Percentiles rank a stretch among this genome's conserved stretches.
Conservation (phyloP, 2,797 vertebrate genomes). For the Amblyopsis hoosieri region DNA sequence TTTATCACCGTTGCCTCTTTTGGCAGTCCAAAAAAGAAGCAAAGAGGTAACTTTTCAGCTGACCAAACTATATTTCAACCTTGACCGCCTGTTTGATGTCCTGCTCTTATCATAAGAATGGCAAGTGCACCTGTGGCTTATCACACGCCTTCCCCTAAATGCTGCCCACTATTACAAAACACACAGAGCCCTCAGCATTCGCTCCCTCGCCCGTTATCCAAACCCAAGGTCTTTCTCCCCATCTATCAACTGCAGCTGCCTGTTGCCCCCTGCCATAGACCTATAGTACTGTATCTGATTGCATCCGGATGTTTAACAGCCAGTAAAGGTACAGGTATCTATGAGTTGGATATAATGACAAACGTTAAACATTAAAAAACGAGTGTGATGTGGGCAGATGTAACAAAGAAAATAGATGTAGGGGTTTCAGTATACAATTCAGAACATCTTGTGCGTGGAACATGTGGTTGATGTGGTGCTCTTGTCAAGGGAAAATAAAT, state of each 20-base stretch:
- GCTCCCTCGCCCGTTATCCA: constrained; percentile 47
- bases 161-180: constrained; percentile 31
- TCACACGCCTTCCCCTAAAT: constrained; percentile 46
- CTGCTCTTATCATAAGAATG: constrained; percentile 53
- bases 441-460: too few relatives aligned
- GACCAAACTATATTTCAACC: constrained; percentile 59
- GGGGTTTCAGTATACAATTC: too few relatives aligned
- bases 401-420: too few relatives aligned
- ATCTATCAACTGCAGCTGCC: constrained; percentile 46
- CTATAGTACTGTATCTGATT: background rate
- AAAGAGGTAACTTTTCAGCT: constrained; percentile 63
- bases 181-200: constrained; percentile 10
- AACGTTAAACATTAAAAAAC: too few relatives aligned
- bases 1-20: background rate
- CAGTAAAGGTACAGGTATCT: too few relatives aligned
- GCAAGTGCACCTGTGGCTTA: constrained; percentile 61
- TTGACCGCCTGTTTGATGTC: constrained; percentile 48
- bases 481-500: constrained; percentile 8
- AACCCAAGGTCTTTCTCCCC: constrained; percentile 51
- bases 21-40: constrained; percentile 23
- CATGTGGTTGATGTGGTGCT: too few relatives aligned
- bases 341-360: too few relatives aligned
- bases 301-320: too few relatives aligned
- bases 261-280: constrained; percentile 9
- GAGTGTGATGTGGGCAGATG: too few relatives aligned